Evolutionary conservation across 2,888 invertebrate genomes (phyloP).

Genomic region (Calliphora vomitoria): DNA sequence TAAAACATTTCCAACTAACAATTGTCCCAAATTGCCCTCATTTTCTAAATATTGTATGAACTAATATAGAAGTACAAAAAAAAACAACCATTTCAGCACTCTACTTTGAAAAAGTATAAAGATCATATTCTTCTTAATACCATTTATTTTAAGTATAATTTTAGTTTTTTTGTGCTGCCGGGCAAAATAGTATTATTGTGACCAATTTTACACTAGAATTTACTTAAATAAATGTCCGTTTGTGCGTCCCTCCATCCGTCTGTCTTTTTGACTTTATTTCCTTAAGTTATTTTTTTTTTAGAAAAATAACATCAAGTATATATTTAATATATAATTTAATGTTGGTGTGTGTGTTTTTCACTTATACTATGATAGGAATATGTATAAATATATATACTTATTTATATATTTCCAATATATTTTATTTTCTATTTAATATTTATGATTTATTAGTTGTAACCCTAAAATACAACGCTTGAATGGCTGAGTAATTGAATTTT

Average conservation of each 20-base stretch:
- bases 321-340: too few species aligned
- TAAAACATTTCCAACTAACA: slow-evolving; percentile 54
- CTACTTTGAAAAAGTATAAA: not conserved
- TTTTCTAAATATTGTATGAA: slow-evolving; percentile 58
- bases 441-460: slow-evolving; percentile 27
- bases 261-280: not conserved
- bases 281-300: not conserved
- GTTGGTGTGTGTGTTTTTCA: not conserved
- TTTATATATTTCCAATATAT: not conserved
- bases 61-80: slow-evolving; percentile 31
- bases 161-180: not conserved
- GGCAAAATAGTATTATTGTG: slow-evolving; percentile 4
- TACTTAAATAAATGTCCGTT: not conserved
- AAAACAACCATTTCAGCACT: not conserved
- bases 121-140: slow-evolving; percentile 48
- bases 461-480: slow-evolving; percentile 9
- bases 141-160: slow-evolving; percentile 30
- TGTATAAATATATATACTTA: not conserved
- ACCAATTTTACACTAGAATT: not conserved
- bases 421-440: not conserved
- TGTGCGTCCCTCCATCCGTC: not conserved
- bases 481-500: slow-evolving; percentile 22
- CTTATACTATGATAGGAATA: too few species aligned
- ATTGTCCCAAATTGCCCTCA: slow-evolving; percentile 68
- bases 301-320: too few species aligned